Conservation (phyloP, 2,888 invertebrate genomes). For the Plutella xylostella region DNA sequence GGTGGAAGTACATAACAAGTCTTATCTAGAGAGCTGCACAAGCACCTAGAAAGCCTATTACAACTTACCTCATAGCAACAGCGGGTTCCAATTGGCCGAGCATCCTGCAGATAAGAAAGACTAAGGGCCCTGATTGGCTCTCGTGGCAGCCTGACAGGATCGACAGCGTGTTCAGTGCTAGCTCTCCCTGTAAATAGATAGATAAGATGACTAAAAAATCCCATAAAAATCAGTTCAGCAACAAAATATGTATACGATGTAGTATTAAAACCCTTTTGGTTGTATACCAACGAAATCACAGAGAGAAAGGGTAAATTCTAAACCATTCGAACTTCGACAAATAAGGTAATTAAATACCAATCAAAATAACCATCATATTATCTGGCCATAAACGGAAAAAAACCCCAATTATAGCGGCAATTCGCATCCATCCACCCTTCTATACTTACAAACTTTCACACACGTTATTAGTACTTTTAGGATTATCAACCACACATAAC, state of each 20-base stretch:
- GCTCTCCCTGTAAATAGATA: constrained; percentile 67
- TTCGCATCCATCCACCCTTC: too few relatives aligned
- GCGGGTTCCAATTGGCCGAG: constrained; percentile 74
- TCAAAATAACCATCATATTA: too few relatives aligned
- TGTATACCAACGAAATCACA: neutral
- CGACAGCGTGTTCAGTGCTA: constrained; percentile 75
- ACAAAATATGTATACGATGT: neutral
- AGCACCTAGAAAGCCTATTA: too few relatives aligned
- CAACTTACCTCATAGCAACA: constrained; percentile 37
- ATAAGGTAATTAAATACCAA: too few relatives aligned
- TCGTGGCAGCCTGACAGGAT: constrained; percentile 77
- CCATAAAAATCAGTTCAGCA: neutral
- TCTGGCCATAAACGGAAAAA: too few relatives aligned
- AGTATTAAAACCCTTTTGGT: neutral
- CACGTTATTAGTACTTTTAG: too few relatives aligned
- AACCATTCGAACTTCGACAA: neutral
- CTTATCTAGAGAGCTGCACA: too few relatives aligned
- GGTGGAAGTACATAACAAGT: too few relatives aligned
- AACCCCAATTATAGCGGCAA: too few relatives aligned
- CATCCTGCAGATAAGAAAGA: constrained; percentile 77
- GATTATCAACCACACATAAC: too few relatives aligned
- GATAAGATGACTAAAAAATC: neutral
- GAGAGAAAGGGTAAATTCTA: neutral
- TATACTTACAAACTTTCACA: too few relatives aligned
- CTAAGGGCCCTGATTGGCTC: constrained; percentile 78